Base-by-base conservation (phyloP, 1,140 invertebrate species). In the Trypoxylus dichotomus region DNA sequence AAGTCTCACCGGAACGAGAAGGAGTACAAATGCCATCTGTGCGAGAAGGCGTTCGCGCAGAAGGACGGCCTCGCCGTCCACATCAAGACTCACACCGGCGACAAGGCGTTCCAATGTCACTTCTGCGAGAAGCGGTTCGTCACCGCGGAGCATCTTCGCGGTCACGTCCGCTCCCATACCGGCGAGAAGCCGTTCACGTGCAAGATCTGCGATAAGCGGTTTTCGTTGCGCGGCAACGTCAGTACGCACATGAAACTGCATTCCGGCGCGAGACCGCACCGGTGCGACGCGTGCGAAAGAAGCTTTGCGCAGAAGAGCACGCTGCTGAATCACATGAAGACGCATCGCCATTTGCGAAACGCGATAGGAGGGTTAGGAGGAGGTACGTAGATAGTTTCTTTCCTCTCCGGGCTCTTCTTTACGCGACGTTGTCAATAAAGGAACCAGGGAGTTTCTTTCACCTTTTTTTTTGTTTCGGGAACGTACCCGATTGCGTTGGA, bases 171-270 rank as follows among this genome's bases (percentile, higher is more conserved):
- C 3, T 87, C 85, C 0, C 87, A 88, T 74, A 84, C 86, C 6
- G 87, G 87, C 74, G 87, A 88, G 77, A 81, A 83, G 8, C 87
- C 87, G 0, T 88, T 84, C 73, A 68, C 79, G 0, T 88, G 87
- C 29, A 83, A 85, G 15, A 85, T 87, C 1, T 88, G 87, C 76
- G 86, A 85, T 75, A 85, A 86, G 0, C 84, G 82, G 25, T 88
- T 85, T 75, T 85, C 85, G 1, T 87, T 92, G 1, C 87, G 89
- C 13, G 89, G 90, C 1, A 87, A 92, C 77, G 85, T 93, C 75
- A 89, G 90, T 3, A 89, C 89, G 25, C 92, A 94, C 81, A 84
- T 89, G 10, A 85, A 90, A 42, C 89, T 90, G 15, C 89, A 91
- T 74, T 88, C 89, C 15, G 88, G 89, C 21, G 88, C 90, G 77